Evolutionary conservation across 1,140 invertebrate genomes (phyloP), one percentile per base, ranked within the genome.

Genomic region (Matsumurasca onukii): DNA sequence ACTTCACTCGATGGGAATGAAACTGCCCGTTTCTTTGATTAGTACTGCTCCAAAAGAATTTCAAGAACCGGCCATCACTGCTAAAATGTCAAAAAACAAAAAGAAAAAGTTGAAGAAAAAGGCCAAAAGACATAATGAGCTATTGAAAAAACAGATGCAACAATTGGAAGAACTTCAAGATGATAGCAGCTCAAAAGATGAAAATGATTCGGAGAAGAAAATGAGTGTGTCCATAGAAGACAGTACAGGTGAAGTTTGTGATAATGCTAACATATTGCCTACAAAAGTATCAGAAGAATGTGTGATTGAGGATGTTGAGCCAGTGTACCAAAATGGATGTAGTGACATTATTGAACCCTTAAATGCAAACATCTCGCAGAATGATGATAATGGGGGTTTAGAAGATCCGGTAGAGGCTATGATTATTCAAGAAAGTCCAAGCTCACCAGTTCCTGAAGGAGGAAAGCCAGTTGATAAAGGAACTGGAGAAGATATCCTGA

Each of bases 41-140:
- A 97, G 94, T 77, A 95, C 94, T 66, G 95, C 95, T 39, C 95
- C 95, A 27, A 93, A 92, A 78, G 90, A 95, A 75, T 91, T 92
- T 74, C 89, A 91, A 77, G 89, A 92, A 74, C 88, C 67, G 13
- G 59, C 69, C 34, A 66, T 70, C 2, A 76, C 73, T 48, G 85
- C 88, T 20, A 96, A 95, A 81, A 97, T 99, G 92, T 97, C 95
- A 70, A 97, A 95, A 81, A 99, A 97, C 78, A 98, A 98, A 80
- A 98, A 98, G 82, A 98, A 98, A 77, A 98, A 98, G 78, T 82
- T 98, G 75, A 98, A 98, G 80, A 97, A 97, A 80, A 98, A 98
- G 80, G 91, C 93, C 17, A 99, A 98, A 82, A 87, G 92, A 62
- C 94, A 98, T 73, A 92, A 94, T 72, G 91, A 97, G 78, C 79